phyloP scores from a whole-genome alignment of 2,797 vertebrate genomes.

The Oreortyx pictus region DNA sequence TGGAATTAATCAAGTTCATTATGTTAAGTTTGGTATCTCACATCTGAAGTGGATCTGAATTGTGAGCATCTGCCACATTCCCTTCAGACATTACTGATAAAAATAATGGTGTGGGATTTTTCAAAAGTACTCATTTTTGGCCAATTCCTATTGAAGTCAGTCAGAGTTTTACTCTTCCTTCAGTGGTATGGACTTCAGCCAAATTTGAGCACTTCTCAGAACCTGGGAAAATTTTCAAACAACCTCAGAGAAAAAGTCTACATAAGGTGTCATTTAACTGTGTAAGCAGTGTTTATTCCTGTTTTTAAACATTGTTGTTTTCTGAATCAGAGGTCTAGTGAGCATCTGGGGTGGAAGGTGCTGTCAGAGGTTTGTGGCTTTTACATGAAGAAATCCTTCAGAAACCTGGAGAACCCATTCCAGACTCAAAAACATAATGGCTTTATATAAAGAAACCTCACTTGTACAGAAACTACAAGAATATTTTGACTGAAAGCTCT shows the following conservation, averaged over 20 bases:
- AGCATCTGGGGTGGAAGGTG: neutral
- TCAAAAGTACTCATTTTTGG: neutral
- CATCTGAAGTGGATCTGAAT: conserved; percentile 41
- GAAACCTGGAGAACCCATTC: neutral
- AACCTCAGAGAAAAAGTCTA: neutral
- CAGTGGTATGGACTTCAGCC: neutral
- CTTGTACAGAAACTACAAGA: neutral
- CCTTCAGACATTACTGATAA: conserved; percentile 33
- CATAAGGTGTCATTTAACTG: neutral
- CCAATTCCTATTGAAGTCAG: neutral
- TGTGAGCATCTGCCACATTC: neutral
- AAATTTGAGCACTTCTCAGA: neutral
- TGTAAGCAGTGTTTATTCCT: neutral
- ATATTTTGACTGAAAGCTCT: conserved; percentile 10
- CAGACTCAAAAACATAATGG: neutral
- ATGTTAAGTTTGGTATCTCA: conserved; percentile 49
- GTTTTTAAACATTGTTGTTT: fast-evolving
- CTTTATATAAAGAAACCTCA: neutral
- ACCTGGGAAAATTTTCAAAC: neutral
- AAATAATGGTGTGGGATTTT: conserved; percentile 13
- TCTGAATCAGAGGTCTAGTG: neutral
- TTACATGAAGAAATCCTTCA: conserved; percentile 26
- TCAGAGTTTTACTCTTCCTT: neutral
- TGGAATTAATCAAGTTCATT: conserved; percentile 64
- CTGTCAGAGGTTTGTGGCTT: neutral